Evolutionary conservation across 2,797 vertebrate species (phyloP).

Genomic region (Buphagus erythrorhynchus): DNA sequence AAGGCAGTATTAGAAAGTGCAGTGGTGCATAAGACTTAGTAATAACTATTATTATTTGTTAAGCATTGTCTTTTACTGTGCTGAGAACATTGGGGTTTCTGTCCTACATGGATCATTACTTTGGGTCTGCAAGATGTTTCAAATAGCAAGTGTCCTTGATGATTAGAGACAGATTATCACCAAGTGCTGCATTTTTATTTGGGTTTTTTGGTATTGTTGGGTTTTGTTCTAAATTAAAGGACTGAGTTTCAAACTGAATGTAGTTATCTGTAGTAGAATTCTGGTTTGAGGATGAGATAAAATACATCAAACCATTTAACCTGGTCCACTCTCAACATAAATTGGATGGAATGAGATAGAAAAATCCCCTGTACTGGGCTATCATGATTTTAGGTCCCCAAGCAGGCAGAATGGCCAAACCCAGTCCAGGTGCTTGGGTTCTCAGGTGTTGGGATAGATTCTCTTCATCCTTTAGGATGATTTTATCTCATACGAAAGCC

Average conservation of each 20-base stretch:
- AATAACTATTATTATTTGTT: constrained; percentile 64
- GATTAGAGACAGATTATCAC: constrained; percentile 39
- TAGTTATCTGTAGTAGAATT: neutral
- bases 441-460: neutral
- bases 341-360: neutral
- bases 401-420: neutral
- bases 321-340: neutral
- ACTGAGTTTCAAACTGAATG: neutral
- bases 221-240: neutral
- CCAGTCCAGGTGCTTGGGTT: neutral
- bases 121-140: constrained; percentile 16
- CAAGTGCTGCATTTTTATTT: neutral
- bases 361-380: neutral
- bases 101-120: constrained; percentile 45
- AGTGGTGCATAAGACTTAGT: constrained; percentile 30
- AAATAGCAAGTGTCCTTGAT: constrained; percentile 14
- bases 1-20: constrained; percentile 33
- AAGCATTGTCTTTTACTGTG: constrained; percentile 14
- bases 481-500: neutral
- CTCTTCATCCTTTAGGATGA: neutral
- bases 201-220: neutral
- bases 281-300: neutral
- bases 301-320: neutral
- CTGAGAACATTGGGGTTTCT: constrained; percentile 25
- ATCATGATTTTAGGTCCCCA: neutral